Evolutionary conservation across 2,113 vertebrate species (phyloP).

Genomic region (Platycercus adscitus): DNA sequence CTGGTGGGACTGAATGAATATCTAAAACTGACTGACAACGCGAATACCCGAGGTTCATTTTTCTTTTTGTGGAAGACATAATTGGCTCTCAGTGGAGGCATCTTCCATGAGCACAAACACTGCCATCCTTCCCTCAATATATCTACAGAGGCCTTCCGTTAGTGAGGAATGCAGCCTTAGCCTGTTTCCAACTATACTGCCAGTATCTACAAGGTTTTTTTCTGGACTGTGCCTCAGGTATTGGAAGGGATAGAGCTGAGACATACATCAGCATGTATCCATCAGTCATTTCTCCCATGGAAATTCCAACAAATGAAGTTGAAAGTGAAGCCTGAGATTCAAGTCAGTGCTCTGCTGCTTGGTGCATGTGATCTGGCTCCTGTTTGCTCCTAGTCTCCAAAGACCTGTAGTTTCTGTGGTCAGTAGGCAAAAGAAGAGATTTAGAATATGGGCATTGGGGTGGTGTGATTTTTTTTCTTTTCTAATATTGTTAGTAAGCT

Average conservation of each 20-base stretch:
- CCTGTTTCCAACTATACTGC: neutral
- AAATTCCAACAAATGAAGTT: neutral
- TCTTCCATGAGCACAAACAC: neutral
- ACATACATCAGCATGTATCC: neutral
- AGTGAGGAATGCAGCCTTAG: neutral
- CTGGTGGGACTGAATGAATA: neutral
- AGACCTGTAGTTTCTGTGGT: neutral
- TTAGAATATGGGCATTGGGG: rapidly evolving
- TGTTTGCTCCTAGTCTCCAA: neutral
- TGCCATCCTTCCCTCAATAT: neutral
- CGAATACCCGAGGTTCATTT: neutral
- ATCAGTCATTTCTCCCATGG: neutral
- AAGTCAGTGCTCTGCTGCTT: neutral
- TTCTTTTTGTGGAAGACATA: neutral
- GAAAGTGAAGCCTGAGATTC: neutral
- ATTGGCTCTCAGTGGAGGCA: neutral
- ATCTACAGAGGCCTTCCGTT: neutral
- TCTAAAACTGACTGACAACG: neutral
- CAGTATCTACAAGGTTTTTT: neutral
- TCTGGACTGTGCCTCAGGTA: neutral
- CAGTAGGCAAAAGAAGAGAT: neutral
- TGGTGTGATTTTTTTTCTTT: neutral
- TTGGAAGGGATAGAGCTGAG: neutral
- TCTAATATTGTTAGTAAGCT: neutral
- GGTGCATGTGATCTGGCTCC: neutral